These are phyloP conservation scores for Crotophaga sulcirostris DNA, from an alignment of 2,113 vertebrate species.

Conservation along the genomic window DNA sequence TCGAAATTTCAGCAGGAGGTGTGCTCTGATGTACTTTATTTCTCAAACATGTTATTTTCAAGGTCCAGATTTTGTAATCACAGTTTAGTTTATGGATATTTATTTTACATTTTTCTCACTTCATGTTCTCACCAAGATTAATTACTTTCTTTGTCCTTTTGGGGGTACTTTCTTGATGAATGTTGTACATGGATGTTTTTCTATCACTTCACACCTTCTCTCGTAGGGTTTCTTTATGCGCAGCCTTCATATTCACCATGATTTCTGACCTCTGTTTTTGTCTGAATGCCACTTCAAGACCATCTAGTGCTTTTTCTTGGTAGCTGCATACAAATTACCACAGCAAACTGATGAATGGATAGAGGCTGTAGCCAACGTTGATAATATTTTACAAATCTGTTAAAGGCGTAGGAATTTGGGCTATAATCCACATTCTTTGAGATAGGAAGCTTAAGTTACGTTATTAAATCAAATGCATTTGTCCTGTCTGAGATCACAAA, in stretches of 20 bases:
- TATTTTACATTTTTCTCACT: not conserved
- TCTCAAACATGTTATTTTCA: constrained; percentile 36
- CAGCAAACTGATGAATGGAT: not conserved
- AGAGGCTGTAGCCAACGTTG: not conserved
- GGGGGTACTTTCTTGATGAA: not conserved
- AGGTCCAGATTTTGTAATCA: constrained; percentile 34
- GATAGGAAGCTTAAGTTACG: not conserved
- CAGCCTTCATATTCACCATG: not conserved
- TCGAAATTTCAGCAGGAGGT: constrained; percentile 43
- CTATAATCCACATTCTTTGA: not conserved
- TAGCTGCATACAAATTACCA: not conserved
- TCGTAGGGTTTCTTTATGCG: not conserved
- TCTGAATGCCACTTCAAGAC: constrained; percentile 7
- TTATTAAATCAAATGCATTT: not conserved
- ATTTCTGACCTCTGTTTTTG: not conserved
- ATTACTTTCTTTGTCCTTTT: constrained; percentile 37
- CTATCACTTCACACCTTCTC: not conserved
- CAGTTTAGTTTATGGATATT: constrained; percentile 39
- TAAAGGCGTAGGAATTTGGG: not conserved
- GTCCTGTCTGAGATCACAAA: not conserved
- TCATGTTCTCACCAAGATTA: constrained; percentile 40
- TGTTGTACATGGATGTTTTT: not conserved
- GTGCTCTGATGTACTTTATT: constrained; percentile 12
- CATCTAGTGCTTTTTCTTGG: constrained; percentile 6
- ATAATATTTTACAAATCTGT: not conserved